These are phyloP conservation scores for Oreochromis spilurus DNA, from an alignment of 2,113 vertebrate genomes.

Conservation along the genomic window DNA sequence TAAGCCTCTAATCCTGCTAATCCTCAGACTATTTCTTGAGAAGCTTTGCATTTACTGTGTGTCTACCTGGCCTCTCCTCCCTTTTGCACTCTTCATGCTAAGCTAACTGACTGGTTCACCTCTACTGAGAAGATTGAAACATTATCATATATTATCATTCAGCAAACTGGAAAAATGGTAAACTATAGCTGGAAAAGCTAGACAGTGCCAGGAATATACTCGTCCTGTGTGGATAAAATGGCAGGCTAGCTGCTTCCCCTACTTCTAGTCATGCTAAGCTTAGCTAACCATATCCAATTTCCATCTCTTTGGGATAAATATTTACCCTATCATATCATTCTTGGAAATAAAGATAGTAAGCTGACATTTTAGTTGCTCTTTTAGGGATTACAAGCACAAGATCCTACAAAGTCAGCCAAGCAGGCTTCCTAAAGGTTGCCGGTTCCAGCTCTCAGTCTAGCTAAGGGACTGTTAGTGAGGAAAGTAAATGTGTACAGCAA, in stretches of 20 bases:
- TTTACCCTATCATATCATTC: neutral
- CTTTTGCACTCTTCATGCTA: neutral
- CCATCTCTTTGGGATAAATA: neutral
- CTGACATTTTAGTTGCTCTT: neutral
- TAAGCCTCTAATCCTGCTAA: neutral
- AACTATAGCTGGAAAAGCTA: neutral
- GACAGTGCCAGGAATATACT: neutral
- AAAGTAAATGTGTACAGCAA: neutral
- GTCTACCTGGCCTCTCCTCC: neutral
- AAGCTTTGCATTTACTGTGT: neutral
- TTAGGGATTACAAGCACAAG: neutral
- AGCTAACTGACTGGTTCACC: neutral
- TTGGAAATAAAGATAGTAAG: neutral
- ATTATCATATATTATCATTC: neutral
- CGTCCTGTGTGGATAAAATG: neutral
- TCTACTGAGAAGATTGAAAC: neutral
- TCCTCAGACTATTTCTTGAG: neutral
- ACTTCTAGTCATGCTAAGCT: neutral
- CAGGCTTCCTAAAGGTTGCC: neutral
- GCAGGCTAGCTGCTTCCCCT: neutral
- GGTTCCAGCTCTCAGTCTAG: neutral
- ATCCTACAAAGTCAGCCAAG: neutral
- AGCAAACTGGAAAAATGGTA: neutral
- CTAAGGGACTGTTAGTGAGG: neutral
- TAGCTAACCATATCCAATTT: neutral